Evolutionary conservation across 1,140 invertebrate genomes (phyloP).

Genomic region (Neotoxoptera formosana): DNA sequence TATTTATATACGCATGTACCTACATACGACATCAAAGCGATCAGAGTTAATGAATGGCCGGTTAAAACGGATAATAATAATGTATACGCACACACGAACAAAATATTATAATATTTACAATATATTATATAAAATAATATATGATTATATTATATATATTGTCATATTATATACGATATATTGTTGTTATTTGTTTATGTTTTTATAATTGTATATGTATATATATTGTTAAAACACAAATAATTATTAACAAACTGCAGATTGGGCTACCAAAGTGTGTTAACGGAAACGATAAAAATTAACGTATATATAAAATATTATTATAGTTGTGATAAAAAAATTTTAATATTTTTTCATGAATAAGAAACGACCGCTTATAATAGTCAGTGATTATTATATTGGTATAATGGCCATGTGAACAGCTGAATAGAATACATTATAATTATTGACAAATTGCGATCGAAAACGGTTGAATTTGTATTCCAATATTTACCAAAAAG

Average conservation of each 20-base stretch:
- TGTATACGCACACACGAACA: neutral
- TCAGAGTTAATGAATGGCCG: neutral
- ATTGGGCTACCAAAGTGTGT: neutral
- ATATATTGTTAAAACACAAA: slow-evolving; percentile 11
- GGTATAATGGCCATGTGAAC: neutral
- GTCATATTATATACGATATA: neutral
- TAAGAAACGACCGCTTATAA: neutral
- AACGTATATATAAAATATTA: neutral
- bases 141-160: neutral
- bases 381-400: neutral
- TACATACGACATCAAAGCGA: slow-evolving; percentile 19
- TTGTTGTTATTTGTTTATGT: neutral
- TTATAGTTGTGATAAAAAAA: neutral
- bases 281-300: slow-evolving; percentile 33
- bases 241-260: neutral
- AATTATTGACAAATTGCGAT: neutral
- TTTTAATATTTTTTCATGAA: neutral
- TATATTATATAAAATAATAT: neutral
- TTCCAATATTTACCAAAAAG: neutral
- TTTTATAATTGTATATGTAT: neutral
- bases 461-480: neutral
- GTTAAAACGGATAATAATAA: neutral
- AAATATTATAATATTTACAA: neutral
- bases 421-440: neutral
- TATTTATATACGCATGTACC: neutral